A percentile compares a stretch with the other conserved stretches of the same genome.
Conservation (phyloP, 1,140 invertebrate species). For the Caerostris darwini region DNA sequence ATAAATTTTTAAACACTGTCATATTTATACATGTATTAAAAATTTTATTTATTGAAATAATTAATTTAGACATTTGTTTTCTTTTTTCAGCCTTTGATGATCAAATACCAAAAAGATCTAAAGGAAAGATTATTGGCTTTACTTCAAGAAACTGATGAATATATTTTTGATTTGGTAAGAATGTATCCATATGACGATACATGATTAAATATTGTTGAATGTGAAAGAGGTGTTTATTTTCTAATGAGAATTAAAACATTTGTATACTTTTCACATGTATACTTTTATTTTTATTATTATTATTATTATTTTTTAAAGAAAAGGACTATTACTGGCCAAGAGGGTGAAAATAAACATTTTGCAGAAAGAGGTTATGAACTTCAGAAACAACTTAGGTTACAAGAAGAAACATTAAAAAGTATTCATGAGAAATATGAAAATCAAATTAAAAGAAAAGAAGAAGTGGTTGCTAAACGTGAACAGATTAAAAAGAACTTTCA, state of each 20-base stretch:
- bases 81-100: conserved; percentile 65
- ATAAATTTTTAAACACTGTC: background rate
- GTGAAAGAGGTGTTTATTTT: too few species aligned
- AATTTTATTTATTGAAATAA: background rate
- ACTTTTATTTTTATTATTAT: background rate
- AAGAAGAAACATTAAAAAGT: conserved; percentile 58
- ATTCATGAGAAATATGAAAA: conserved; percentile 54
- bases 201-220: too few species aligned
- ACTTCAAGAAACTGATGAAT: conserved; percentile 68
- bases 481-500: conserved; percentile 41
- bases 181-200: background rate
- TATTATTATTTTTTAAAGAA: conserved; percentile 50
- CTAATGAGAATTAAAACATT: too few species aligned
- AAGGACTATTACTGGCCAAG: conserved; percentile 48
- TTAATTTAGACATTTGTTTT: background rate
- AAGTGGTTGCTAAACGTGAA: background rate
- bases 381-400: conserved; percentile 61
- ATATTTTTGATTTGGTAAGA: conserved; percentile 65
- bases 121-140: conserved; percentile 67
- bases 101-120: conserved; percentile 75
- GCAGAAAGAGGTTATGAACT: conserved; percentile 64
- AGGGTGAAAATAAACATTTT: conserved; percentile 68
- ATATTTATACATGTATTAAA: background rate
- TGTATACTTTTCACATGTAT: too few species aligned
- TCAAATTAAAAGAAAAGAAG: conserved; percentile 3